phyloP scores from a whole-genome alignment of 2,113 vertebrate genomes.

The Progne subis region DNA sequence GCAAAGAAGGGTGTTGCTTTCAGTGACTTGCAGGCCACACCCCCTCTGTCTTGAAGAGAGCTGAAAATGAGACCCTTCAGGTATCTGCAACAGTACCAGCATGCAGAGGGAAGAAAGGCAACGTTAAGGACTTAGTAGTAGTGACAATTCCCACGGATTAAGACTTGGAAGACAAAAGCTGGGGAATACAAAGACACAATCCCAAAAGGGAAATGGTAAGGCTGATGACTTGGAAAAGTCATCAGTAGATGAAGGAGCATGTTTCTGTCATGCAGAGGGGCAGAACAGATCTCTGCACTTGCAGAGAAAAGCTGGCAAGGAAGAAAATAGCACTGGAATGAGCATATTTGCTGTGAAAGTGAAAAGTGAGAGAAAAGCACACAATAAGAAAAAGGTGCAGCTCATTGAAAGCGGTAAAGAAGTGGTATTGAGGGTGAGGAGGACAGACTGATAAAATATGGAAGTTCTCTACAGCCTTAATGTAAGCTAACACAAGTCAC shows the following conservation, averaged over 20 bases:
- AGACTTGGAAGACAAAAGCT: not conserved
- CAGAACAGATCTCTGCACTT: not conserved
- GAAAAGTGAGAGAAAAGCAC: not conserved
- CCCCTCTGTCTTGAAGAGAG: not conserved
- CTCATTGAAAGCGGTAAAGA: not conserved
- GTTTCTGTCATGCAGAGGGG: not conserved
- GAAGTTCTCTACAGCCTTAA: not conserved
- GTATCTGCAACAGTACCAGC: not conserved
- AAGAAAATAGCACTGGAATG: not conserved
- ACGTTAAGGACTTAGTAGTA: not conserved
- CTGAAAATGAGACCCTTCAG: not conserved
- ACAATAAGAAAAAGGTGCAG: not conserved
- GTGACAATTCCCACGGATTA: not conserved
- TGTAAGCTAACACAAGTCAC: not conserved
- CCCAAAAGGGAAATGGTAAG: not conserved
- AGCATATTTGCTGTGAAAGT: not conserved
- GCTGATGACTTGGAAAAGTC: not conserved
- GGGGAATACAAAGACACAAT: not conserved
- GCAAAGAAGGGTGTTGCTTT: not conserved
- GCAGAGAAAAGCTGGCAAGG: not conserved
- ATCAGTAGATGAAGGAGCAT: not conserved
- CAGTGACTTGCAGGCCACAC: accelerated
- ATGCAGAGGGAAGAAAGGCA: not conserved
- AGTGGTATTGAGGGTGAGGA: not conserved
- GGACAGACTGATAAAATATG: not conserved